A percentile compares a stretch with the other conserved stretches of the same genome.
phyloP scores from a whole-genome alignment of 2,113 vertebrate genomes.

The Illadopsis cleaveri region DNA sequence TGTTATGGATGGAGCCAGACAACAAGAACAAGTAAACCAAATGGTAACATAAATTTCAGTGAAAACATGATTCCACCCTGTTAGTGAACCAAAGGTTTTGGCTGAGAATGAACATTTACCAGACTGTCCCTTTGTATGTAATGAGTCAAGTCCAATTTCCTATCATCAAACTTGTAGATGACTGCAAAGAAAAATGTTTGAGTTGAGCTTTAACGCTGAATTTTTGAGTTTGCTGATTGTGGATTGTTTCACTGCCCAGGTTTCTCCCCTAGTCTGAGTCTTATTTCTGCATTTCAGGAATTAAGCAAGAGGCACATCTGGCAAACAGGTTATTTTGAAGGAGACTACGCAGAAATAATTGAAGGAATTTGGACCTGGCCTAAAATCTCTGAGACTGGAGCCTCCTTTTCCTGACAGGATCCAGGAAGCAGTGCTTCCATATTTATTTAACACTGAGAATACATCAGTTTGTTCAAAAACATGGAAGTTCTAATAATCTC shows the following conservation, averaged over 20 bases:
- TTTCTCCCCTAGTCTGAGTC: neutral
- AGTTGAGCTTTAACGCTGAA: neutral
- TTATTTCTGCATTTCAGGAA: neutral
- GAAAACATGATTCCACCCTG: neutral
- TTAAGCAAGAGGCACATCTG: neutral
- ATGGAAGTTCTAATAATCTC: neutral
- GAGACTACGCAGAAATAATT: neutral
- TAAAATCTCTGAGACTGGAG: neutral
- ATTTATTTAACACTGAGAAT: neutral
- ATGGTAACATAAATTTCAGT: neutral
- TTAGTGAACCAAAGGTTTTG: slow-evolving; percentile 3
- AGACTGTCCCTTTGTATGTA: neutral
- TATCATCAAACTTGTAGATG: neutral
- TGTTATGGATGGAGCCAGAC: slow-evolving; percentile 17
- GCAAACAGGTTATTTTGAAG: neutral
- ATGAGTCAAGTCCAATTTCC: slow-evolving; percentile 21
- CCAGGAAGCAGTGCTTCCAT: neutral
- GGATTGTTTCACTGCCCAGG: neutral
- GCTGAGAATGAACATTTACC: neutral
- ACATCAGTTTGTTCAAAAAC: neutral
- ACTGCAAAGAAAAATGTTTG: neutral
- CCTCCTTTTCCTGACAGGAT: neutral
- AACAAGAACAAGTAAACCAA: slow-evolving; percentile 18
- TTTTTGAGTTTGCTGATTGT: neutral
- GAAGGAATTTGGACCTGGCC: neutral